A percentile compares a stretch with the other conserved stretches of the same genome.
Evolutionary conservation across 2,113 vertebrate genomes (phyloP).

Genomic region (Saimiri boliviensis): DNA sequence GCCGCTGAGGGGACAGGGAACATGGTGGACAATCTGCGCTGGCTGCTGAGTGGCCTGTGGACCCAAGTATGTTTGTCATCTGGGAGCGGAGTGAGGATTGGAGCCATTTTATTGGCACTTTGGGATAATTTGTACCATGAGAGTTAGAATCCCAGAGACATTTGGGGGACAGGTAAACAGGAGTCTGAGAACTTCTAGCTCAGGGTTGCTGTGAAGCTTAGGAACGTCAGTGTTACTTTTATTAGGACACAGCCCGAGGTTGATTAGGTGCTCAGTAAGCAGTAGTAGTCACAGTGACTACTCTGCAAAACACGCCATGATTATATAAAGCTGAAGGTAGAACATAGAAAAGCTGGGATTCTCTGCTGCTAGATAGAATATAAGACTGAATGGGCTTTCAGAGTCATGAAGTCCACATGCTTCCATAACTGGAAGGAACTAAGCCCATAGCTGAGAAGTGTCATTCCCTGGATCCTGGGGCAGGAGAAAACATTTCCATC

Average conservation of each 20-base stretch:
- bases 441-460: neutral
- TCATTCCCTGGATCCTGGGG: neutral
- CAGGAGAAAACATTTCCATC: neutral
- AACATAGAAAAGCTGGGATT: neutral
- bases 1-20: neutral
- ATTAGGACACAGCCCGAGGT: neutral
- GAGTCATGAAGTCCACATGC: neutral
- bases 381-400: neutral
- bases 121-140: neutral
- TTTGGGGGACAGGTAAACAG: neutral
- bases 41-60: neutral
- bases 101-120: neutral
- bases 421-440: neutral
- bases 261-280: neutral
- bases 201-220: neutral
- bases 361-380: neutral
- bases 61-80: too few species aligned
- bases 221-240: neutral
- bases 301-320: neutral
- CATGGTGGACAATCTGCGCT: too few species aligned
- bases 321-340: neutral
- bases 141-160: neutral
- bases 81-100: too few species aligned
- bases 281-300: neutral
- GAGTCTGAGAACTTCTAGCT: accelerated